These are phyloP conservation scores for Odontocerum albicorne DNA, from an alignment of 2,888 invertebrate species.

Conservation along the genomic window DNA sequence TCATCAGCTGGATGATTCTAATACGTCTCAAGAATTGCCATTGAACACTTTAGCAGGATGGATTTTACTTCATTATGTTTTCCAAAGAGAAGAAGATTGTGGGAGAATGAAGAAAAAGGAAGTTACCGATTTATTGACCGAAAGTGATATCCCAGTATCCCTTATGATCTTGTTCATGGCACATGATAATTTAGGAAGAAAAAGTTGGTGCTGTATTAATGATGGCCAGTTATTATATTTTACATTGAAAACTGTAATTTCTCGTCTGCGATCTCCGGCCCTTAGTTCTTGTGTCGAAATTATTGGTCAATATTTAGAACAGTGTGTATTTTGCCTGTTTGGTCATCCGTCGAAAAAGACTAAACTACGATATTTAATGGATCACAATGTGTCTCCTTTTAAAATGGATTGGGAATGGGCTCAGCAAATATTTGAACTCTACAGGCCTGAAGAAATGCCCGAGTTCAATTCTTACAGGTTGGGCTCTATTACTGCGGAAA, in stretches of 20 bases:
- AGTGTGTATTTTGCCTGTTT: constrained; percentile 81
- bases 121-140: constrained; percentile 50
- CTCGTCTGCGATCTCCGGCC: constrained; percentile 66
- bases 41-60: constrained; percentile 76
- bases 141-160: constrained; percentile 69
- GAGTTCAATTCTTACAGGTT: constrained; percentile 76
- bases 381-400: constrained; percentile 74
- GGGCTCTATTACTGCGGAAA: constrained; percentile 80
- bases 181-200: constrained; percentile 79
- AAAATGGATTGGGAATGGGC: constrained; percentile 74
- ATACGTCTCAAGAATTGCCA: constrained; percentile 63
- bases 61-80: constrained; percentile 80
- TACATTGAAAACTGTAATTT: constrained; percentile 73
- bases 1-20: constrained; percentile 75
- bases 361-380: constrained; percentile 62
- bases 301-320: constrained; percentile 79
- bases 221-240: constrained; percentile 79
- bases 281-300: constrained; percentile 66
- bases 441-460: constrained; percentile 76
- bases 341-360: constrained; percentile 75
- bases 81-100: constrained; percentile 73
- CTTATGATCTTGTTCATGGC: constrained; percentile 77
- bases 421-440: constrained; percentile 77
- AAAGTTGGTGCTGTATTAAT: constrained; percentile 76
- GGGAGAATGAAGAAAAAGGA: constrained; percentile 57